Conservation (phyloP, 2,113 vertebrate species). For the Odontophorus gujanensis region DNA sequence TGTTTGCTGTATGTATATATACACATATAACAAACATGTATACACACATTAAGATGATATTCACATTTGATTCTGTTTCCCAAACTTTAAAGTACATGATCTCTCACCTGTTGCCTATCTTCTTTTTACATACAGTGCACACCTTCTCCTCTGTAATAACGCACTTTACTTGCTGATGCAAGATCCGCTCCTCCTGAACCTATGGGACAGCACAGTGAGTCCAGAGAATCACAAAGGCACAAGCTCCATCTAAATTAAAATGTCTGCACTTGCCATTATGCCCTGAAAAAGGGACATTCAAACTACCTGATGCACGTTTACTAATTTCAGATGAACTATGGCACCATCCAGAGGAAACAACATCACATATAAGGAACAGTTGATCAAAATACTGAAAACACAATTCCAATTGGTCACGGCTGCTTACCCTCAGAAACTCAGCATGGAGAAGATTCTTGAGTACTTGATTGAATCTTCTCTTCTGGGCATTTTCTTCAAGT, state of each 20-base stretch:
- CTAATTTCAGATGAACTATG: not conserved
- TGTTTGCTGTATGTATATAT: not conserved
- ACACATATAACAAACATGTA: not conserved
- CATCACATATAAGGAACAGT: fast-evolving
- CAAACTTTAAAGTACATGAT: not conserved
- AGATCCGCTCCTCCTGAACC: slow-evolving; percentile 97
- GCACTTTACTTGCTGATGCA: slow-evolving; percentile 98
- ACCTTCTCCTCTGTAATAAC: slow-evolving; percentile 98
- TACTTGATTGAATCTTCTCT: slow-evolving; percentile 93
- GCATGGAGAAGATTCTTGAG: slow-evolving; percentile 98
- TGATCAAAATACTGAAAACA: not conserved
- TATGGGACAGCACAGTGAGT: slow-evolving; percentile 31
- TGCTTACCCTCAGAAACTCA: slow-evolving; percentile 90
- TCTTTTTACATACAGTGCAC: slow-evolving; percentile 98
- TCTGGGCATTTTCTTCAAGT: slow-evolving; percentile 95
- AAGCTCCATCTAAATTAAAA: not conserved
- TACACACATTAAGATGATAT: not conserved
- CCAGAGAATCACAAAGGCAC: not conserved
- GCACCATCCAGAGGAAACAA: not conserved
- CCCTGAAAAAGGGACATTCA: not conserved
- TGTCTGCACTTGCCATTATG: not conserved
- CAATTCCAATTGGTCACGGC: not conserved
- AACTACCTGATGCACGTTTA: not conserved
- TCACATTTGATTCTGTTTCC: not conserved
- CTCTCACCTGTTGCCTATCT: slow-evolving; percentile 95